Percentiles rank a stretch among this genome's conserved stretches.
Conservation (phyloP, 2,797 vertebrate species). For the Ciconia nigra region DNA sequence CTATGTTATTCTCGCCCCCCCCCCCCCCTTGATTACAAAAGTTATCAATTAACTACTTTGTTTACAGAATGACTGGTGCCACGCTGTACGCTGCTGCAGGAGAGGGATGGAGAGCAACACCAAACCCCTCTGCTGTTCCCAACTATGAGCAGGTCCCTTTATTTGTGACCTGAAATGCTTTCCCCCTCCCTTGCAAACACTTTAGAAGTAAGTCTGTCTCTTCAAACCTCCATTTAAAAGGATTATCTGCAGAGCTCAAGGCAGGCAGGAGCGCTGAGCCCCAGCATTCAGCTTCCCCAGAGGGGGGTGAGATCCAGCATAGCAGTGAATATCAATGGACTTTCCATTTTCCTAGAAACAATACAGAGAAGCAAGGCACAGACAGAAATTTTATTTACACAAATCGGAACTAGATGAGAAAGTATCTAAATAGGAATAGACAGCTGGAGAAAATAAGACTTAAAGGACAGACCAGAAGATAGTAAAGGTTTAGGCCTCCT, state of each 20-base stretch:
- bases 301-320: neutral
- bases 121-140: neutral
- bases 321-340: neutral
- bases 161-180: neutral
- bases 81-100: neutral
- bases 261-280: neutral
- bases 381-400: neutral
- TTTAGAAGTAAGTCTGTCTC: neutral
- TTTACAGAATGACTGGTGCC: rapidly evolving
- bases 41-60: too few species aligned
- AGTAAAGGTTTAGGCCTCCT: neutral
- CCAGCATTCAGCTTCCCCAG: neutral
- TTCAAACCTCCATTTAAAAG: neutral
- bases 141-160: neutral
- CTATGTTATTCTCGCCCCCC: too few species aligned
- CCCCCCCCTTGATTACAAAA: too few species aligned
- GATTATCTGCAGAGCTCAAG: neutral
- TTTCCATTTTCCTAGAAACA: neutral
- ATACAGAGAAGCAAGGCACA: neutral
- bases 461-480: neutral
- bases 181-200: neutral
- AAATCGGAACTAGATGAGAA: neutral
- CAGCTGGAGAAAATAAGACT: neutral
- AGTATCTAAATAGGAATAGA: neutral
- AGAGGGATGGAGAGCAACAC: neutral